Evolutionary conservation across 1,140 invertebrate genomes (phyloP).

Genomic region (Hyles vespertilio): DNA sequence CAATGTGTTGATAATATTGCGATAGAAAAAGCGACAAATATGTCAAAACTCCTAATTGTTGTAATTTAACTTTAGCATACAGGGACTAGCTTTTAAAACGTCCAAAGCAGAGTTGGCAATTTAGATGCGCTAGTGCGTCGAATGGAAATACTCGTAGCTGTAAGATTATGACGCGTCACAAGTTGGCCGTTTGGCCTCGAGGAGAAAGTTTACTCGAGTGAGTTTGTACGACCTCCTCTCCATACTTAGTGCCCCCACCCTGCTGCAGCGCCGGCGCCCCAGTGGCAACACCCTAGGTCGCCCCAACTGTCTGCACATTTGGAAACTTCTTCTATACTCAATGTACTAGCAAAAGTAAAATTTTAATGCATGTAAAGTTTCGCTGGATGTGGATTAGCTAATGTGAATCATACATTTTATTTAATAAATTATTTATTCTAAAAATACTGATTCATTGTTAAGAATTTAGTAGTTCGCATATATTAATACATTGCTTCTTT

Average conservation of each 20-base stretch:
- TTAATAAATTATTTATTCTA: too few relatives aligned
- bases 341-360: constrained; percentile 21
- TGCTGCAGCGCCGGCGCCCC: not conserved
- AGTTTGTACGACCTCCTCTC: constrained; percentile 20
- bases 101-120: too few relatives aligned
- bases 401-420: too few relatives aligned
- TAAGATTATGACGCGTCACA: constrained; percentile 45
- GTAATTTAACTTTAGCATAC: too few relatives aligned
- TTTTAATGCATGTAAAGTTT: constrained; percentile 12
- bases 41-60: too few relatives aligned
- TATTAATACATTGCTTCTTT: too few relatives aligned
- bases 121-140: too few relatives aligned
- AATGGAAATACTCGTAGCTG: constrained; percentile 7
- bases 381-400: constrained; percentile 17
- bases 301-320: constrained; percentile 33
- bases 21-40: too few relatives aligned
- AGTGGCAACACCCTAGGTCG: not conserved
- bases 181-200: constrained; percentile 35
- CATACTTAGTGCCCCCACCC: not conserved
- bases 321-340: constrained; percentile 21
- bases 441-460: too few relatives aligned
- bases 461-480: too few relatives aligned
- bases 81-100: too few relatives aligned
- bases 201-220: constrained; percentile 37
- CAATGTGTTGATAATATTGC: too few relatives aligned